phyloP scores from a whole-genome alignment of 2,797 vertebrate genomes.

The Malacoctenus gilli region DNA sequence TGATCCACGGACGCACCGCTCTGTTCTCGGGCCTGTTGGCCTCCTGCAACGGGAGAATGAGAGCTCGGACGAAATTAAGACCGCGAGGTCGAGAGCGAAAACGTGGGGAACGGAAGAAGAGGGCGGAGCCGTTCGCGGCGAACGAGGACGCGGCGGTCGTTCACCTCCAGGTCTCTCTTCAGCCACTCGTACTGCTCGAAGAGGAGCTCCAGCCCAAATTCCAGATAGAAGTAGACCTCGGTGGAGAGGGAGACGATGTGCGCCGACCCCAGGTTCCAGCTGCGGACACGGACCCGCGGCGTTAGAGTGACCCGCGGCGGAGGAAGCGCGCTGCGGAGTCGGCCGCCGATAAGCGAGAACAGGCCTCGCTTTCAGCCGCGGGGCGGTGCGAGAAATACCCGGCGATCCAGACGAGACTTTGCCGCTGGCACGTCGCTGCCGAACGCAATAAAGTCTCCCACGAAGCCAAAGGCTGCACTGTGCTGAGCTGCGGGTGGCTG shows the following conservation, averaged over 20 bases:
- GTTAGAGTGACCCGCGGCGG: slow-evolving; percentile 50
- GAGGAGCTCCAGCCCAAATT: slow-evolving; percentile 83
- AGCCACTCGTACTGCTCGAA: slow-evolving; percentile 88
- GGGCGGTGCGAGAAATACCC: slow-evolving; percentile 37
- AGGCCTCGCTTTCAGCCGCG: slow-evolving; percentile 23
- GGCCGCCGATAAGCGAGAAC: slow-evolving; percentile 24
- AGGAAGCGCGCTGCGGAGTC: slow-evolving; percentile 41
- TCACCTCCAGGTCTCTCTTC: slow-evolving; percentile 86
- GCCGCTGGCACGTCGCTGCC: slow-evolving; percentile 14
- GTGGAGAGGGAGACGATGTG: slow-evolving; percentile 92
- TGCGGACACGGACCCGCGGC: slow-evolving; percentile 68
- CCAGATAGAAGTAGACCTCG: slow-evolving; percentile 89
- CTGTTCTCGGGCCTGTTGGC: slow-evolving; percentile 83
- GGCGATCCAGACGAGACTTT: background rate
- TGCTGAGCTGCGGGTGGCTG: background rate
- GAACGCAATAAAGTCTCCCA: slow-evolving; percentile 19
- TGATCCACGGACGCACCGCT: slow-evolving; percentile 86
- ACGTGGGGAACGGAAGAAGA: slow-evolving; percentile 12
- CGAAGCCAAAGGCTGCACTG: background rate
- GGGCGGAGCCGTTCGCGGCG: slow-evolving; percentile 12
- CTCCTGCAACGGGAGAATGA: slow-evolving; percentile 69
- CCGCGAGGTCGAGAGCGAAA: slow-evolving; percentile 2
- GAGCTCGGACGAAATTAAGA: background rate
- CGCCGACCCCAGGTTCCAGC: slow-evolving; percentile 88
- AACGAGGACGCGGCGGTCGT: slow-evolving; percentile 3